Conservation (phyloP, 2,888 invertebrate species). For the Pardosa pseudoannulata region DNA sequence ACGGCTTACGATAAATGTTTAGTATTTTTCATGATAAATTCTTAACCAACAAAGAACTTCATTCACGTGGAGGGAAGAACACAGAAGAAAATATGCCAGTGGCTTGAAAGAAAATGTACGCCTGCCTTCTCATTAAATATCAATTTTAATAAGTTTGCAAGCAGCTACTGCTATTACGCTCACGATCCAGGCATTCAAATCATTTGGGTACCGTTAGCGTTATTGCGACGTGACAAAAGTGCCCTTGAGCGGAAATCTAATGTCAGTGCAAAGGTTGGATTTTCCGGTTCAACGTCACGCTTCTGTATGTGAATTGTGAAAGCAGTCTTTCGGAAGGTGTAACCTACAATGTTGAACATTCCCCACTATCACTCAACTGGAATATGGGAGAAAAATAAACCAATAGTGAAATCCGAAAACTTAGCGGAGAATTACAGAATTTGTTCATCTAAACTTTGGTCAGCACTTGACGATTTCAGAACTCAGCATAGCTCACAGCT, state of each 20-base stretch:
- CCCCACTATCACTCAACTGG: background rate
- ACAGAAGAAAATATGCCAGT: background rate
- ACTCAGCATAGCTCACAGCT: too few species aligned
- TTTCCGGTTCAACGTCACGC: conserved; percentile 13
- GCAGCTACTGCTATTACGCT: conserved; percentile 42
- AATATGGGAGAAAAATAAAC: background rate
- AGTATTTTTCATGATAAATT: too few species aligned
- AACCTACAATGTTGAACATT: background rate
- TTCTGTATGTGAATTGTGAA: background rate
- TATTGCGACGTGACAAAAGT: conserved; percentile 39
- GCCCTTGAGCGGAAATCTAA: conserved; percentile 60
- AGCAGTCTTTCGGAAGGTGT: background rate
- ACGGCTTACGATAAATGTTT: too few species aligned
- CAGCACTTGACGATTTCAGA: too few species aligned
- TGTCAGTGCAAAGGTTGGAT: conserved; percentile 41
- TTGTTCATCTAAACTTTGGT: too few species aligned
- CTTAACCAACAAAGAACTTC: too few species aligned
- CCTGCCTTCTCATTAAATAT: conserved; percentile 30
- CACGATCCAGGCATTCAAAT: background rate
- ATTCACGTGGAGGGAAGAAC: background rate
- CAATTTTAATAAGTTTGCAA: conserved; percentile 27
- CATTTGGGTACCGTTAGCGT: conserved; percentile 26
- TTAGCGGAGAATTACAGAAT: too few species aligned
- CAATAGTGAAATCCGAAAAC: too few species aligned
- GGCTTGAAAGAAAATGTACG: conserved; percentile 1